Evolutionary conservation across 1,140 invertebrate species (phyloP).

Genomic region (Neodiprion lecontei): DNA sequence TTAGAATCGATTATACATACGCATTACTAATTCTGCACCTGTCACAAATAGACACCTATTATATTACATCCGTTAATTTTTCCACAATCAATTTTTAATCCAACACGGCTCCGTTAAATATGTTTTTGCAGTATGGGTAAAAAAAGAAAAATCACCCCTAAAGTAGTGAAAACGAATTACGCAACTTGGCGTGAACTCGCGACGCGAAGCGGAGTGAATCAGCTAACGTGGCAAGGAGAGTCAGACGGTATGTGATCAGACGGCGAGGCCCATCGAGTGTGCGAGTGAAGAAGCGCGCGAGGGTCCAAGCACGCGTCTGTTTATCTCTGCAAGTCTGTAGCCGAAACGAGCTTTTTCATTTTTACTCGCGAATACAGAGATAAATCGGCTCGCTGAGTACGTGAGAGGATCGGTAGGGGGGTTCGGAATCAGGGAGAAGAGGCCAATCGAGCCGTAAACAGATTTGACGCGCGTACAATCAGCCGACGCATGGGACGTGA

Average conservation of each 20-base stretch:
- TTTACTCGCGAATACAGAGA: not conserved
- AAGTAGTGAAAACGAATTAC: not conserved
- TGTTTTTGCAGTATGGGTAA: not conserved
- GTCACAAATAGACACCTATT: too few species aligned
- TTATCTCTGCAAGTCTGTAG: not conserved
- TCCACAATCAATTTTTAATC: too few species aligned
- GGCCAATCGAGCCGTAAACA: conserved; percentile 1
- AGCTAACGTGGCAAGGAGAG: not conserved
- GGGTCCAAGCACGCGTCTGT: not conserved
- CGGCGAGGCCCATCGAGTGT: not conserved
- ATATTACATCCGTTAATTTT: too few species aligned
- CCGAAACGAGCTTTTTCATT: not conserved
- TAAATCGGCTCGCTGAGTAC: not conserved
- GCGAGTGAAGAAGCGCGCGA: not conserved
- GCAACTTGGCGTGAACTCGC: not conserved
- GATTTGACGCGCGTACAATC: conserved; percentile 1
- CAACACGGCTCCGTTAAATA: too few species aligned
- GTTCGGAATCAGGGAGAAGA: not conserved
- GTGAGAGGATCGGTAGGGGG: not conserved
- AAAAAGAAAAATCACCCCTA: not conserved
- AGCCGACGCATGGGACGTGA: not conserved
- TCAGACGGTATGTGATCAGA: not conserved
- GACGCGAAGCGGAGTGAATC: too few species aligned
- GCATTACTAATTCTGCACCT: not conserved
- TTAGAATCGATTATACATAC: not conserved